phyloP scores from a whole-genome alignment of 2,888 invertebrate genomes.

The Sussaba pulchella region DNA sequence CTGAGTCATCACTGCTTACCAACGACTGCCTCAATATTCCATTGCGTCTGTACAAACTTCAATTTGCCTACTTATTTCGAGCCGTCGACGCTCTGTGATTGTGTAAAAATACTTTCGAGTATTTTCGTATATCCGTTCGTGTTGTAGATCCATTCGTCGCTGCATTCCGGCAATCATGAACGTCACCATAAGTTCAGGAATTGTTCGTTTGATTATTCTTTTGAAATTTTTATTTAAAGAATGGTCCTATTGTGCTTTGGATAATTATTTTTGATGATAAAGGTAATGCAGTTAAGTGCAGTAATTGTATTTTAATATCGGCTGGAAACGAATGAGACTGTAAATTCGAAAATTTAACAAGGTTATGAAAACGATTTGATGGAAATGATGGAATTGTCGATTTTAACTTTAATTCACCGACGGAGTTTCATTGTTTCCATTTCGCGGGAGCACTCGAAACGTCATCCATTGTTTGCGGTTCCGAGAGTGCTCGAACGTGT shows the following conservation, averaged over 20 bases:
- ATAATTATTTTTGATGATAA: too few relatives aligned
- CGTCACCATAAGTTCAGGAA: too few relatives aligned
- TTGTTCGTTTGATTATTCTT: too few relatives aligned
- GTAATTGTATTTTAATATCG: too few relatives aligned
- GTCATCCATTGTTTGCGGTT: not conserved
- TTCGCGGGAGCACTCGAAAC: not conserved
- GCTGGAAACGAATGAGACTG: not conserved
- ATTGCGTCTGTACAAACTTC: constrained; percentile 26
- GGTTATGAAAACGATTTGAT: not conserved
- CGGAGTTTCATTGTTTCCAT: not conserved
- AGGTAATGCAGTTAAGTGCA: too few relatives aligned
- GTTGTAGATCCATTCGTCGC: too few relatives aligned
- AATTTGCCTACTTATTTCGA: constrained; percentile 21
- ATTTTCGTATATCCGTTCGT: not conserved
- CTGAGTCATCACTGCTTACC: constrained; percentile 29
- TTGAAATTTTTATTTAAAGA: too few relatives aligned
- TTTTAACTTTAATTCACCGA: not conserved
- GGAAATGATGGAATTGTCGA: not conserved
- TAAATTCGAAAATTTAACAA: not conserved
- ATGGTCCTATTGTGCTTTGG: too few relatives aligned
- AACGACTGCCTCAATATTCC: constrained; percentile 27
- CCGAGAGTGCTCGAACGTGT: not conserved
- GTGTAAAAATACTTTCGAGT: not conserved
- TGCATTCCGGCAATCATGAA: too few relatives aligned
- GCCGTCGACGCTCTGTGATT: not conserved